Evolutionary conservation across 2,888 invertebrate species (phyloP).

Genomic region (Alentia gelatinosa): DNA sequence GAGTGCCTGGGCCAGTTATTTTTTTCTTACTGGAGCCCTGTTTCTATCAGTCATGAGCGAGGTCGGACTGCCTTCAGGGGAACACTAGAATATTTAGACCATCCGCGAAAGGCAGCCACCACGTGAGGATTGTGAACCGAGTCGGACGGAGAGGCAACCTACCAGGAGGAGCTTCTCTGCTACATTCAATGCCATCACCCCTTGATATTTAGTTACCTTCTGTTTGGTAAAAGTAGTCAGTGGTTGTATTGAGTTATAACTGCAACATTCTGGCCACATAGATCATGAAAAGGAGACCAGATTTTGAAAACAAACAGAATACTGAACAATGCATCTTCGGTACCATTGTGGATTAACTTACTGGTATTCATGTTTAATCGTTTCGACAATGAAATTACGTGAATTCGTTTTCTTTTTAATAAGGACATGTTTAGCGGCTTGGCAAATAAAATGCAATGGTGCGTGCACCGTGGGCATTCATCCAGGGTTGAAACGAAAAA

Average conservation of each 20-base stretch:
- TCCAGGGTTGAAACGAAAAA: too few species aligned
- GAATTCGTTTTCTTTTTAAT: too few species aligned
- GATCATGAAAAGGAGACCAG: not conserved
- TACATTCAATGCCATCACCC: slow-evolving; percentile 13
- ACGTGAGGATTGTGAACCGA: not conserved
- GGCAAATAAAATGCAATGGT: too few species aligned
- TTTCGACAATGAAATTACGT: too few species aligned
- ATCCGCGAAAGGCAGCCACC: not conserved
- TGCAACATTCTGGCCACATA: not conserved
- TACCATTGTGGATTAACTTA: too few species aligned
- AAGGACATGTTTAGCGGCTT: too few species aligned
- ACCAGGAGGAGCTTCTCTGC: not conserved
- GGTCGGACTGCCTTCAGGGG: not conserved
- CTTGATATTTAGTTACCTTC: slow-evolving; percentile 38
- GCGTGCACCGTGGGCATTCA: too few species aligned
- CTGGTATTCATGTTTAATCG: too few species aligned
- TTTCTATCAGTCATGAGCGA: not conserved
- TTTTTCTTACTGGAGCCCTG: not conserved
- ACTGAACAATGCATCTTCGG: too few species aligned
- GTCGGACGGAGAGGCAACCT: not conserved
- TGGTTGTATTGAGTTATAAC: not conserved
- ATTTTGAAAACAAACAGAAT: too few species aligned
- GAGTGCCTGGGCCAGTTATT: too few species aligned
- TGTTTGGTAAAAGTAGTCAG: not conserved
- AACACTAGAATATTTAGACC: not conserved